Evolutionary conservation across 2,797 vertebrate species (phyloP).

Genomic region (Anniella stebbinsi): DNA sequence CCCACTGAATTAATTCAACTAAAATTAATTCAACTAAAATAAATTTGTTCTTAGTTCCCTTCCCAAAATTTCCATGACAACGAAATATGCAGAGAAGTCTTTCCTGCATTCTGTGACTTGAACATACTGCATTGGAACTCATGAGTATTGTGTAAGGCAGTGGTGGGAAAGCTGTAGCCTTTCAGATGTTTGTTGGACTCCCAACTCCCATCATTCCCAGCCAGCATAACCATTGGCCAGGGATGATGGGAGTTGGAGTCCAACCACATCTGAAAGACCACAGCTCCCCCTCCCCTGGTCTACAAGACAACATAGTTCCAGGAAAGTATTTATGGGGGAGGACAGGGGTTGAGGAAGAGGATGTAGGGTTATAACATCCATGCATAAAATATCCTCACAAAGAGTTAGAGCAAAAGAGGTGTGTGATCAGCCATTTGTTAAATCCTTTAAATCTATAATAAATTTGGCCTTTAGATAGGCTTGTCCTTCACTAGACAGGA

Average conservation of each 20-base stretch:
- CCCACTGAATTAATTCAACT: constrained; percentile 69
- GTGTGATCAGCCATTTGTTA: constrained; percentile 24
- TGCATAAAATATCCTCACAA: neutral
- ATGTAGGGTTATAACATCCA: neutral
- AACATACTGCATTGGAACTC: constrained; percentile 22
- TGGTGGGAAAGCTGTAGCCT: too few species aligned
- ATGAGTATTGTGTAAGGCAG: constrained; percentile 31
- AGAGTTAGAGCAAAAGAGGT: constrained; percentile 2
- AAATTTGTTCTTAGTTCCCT: constrained; percentile 73
- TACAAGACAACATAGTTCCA: neutral
- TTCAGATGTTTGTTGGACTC: too few species aligned
- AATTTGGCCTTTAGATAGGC: constrained; percentile 18
- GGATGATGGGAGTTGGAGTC: too few species aligned
- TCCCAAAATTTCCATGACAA: constrained; percentile 62
- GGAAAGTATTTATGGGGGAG: neutral
- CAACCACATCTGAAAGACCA: too few species aligned
- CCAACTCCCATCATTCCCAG: too few species aligned
- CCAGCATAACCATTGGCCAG: too few species aligned
- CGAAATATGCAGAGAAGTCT: constrained; percentile 65
- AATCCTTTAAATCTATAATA: neutral
- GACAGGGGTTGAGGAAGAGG: neutral
- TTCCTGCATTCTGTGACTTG: constrained; percentile 50
- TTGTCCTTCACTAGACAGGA: too few species aligned
- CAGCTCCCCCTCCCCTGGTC: too few species aligned
- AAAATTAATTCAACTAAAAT: constrained; percentile 80